phyloP scores from a whole-genome alignment of 2,113 vertebrate species.

The Synchiropus splendidus region DNA sequence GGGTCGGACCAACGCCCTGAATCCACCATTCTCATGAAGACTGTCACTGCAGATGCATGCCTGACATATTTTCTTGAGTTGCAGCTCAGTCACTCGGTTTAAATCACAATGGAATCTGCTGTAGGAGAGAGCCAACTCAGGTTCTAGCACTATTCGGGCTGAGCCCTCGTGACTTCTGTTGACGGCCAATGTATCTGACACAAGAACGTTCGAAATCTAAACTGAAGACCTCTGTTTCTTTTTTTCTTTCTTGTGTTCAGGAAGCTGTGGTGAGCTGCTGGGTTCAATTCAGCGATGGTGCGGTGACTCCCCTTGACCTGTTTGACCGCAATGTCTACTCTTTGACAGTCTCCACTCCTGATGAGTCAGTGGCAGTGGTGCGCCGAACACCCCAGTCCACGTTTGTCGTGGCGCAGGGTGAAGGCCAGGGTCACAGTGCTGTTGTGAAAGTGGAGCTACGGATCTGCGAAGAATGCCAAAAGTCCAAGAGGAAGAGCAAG shows the following conservation, averaged over 20 bases:
- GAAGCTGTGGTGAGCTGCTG: constrained; percentile 85
- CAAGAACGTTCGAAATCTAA: no score
- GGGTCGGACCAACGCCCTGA: no score
- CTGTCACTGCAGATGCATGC: no score
- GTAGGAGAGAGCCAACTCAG: no score
- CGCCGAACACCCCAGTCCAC: constrained; percentile 67
- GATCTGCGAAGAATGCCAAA: constrained; percentile 87
- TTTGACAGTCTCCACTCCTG: constrained; percentile 73
- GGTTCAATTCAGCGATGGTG: constrained; percentile 89
- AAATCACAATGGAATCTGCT: no score
- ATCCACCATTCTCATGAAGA: no score
- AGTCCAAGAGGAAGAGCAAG: constrained; percentile 83
- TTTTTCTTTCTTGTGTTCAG: constrained; percentile 43
- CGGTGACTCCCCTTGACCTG: constrained; percentile 76
- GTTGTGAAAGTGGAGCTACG: constrained; percentile 81
- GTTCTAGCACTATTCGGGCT: no score
- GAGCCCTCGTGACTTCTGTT: no score
- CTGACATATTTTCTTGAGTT: no score
- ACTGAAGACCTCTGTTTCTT: constrained; percentile 1
- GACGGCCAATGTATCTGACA: no score
- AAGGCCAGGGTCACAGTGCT: constrained; percentile 71
- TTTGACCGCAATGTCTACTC: constrained; percentile 80
- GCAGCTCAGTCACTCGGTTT: no score
- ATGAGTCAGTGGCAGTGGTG: constrained; percentile 78
- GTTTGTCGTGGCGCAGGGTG: constrained; percentile 66